A percentile compares a stretch with the other conserved stretches of the same genome.
phyloP scores from a whole-genome alignment of 2,888 invertebrate species.

The Xestia sexstrigata region DNA sequence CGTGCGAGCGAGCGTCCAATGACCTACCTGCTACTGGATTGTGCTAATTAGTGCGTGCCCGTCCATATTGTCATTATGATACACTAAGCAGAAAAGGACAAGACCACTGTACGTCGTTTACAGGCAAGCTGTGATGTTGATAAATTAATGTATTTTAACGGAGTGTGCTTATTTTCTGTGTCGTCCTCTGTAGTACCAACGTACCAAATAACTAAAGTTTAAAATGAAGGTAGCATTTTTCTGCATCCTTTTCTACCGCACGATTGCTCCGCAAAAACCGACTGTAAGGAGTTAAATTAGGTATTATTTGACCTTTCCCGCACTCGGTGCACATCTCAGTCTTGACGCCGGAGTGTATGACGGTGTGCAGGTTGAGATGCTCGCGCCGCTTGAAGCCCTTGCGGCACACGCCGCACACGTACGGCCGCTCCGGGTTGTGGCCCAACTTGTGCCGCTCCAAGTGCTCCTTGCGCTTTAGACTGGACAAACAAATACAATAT shows the following conservation, averaged over 20 bases:
- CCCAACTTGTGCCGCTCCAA: slow-evolving; percentile 94
- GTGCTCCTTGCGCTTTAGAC: slow-evolving; percentile 94
- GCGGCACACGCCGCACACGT: slow-evolving; percentile 94
- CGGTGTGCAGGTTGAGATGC: slow-evolving; percentile 95
- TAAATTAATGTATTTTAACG: neutral
- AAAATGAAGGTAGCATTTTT: neutral
- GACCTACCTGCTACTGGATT: neutral
- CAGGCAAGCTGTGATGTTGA: neutral
- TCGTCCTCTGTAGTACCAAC: neutral
- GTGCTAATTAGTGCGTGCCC: neutral
- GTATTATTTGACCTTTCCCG: slow-evolving; percentile 90
- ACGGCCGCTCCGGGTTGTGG: slow-evolving; percentile 95
- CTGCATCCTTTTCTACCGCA: neutral
- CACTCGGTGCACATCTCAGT: slow-evolving; percentile 95
- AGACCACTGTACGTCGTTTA: neutral
- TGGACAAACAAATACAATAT: slow-evolving; percentile 55
- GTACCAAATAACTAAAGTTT: neutral
- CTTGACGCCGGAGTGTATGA: slow-evolving; percentile 96
- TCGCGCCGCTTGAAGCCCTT: slow-evolving; percentile 96
- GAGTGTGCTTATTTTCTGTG: neutral
- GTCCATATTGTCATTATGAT: neutral
- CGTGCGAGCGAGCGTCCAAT: neutral
- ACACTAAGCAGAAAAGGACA: neutral
- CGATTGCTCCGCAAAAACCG: neutral
- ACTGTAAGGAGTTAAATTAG: neutral